phyloP scores from a whole-genome alignment of 2,888 invertebrate species.

The Trichacis sp. region DNA sequence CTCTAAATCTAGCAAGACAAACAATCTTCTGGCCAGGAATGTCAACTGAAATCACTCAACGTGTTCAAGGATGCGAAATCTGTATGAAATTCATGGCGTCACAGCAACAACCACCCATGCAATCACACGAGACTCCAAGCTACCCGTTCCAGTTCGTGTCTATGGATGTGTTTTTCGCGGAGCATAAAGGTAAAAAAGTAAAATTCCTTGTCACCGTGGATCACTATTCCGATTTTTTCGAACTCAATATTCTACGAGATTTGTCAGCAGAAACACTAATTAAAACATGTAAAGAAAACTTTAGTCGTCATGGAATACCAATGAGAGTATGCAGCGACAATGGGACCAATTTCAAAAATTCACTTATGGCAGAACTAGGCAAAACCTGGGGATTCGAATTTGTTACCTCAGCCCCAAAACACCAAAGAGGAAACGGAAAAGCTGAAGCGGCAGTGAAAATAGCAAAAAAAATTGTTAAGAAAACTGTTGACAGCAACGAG shows the following conservation, averaged over 20 bases:
- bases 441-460: constrained; percentile 23
- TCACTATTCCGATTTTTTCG: constrained; percentile 19
- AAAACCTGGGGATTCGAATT: constrained; percentile 17
- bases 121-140: constrained; percentile 26
- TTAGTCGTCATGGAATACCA: constrained; percentile 17
- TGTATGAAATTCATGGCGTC: constrained; percentile 19
- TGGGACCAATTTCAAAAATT: constrained; percentile 16
- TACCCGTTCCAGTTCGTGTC: constrained; percentile 24
- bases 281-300: constrained; percentile 3
- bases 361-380: constrained; percentile 1
- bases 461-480: constrained; percentile 30
- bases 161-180: constrained; percentile 23
- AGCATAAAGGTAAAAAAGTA: constrained; percentile 12
- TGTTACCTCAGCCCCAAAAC: constrained; percentile 19
- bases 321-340: constrained; percentile 15
- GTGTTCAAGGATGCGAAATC: constrained; percentile 13
- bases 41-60: constrained; percentile 21
- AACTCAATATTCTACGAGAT: constrained; percentile 5
- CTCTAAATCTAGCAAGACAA: constrained; percentile 22
- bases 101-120: constrained; percentile 12
- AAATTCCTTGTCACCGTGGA: constrained; percentile 12
- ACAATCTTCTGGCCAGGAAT: constrained; percentile 34
- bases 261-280: constrained; percentile 10
- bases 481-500: constrained; percentile 13
- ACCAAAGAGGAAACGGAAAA: constrained; percentile 26